Evolutionary conservation across 2,888 invertebrate species (phyloP).

Genomic region (Nebria salina): DNA sequence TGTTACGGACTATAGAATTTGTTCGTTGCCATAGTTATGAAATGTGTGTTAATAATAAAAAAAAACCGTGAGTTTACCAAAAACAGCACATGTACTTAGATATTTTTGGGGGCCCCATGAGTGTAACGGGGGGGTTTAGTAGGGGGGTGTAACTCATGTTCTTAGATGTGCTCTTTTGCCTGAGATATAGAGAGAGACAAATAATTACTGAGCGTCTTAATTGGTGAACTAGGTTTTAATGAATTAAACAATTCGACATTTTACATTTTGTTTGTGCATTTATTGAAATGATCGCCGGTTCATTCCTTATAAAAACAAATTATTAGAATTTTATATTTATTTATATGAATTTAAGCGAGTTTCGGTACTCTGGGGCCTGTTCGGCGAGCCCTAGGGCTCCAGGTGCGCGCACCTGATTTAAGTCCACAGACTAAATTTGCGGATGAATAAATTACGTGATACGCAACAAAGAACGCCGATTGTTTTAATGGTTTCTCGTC

Average conservation of each 20-base stretch:
- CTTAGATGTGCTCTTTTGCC: too few relatives aligned
- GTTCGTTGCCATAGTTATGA: background rate
- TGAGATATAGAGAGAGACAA: too few relatives aligned
- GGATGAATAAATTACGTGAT: background rate
- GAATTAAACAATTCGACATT: background rate
- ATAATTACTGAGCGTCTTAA: background rate
- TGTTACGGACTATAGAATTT: background rate
- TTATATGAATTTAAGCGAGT: background rate
- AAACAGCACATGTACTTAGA: background rate
- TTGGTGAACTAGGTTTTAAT: background rate
- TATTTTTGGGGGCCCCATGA: background rate
- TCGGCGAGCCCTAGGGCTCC: too few relatives aligned
- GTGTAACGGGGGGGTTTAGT: background rate
- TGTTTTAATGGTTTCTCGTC: background rate
- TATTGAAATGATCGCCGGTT: background rate
- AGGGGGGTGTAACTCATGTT: background rate
- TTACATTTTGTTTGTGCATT: constrained; percentile 9
- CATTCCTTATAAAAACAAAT: background rate
- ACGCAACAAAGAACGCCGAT: background rate
- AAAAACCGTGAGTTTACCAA: too few relatives aligned
- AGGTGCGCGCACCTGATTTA: background rate
- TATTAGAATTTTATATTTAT: background rate
- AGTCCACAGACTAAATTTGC: background rate
- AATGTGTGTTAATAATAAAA: background rate
- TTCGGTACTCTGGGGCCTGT: background rate